phyloP scores from a whole-genome alignment of 1,140 invertebrate species.

The Monomorium pharaonis region DNA sequence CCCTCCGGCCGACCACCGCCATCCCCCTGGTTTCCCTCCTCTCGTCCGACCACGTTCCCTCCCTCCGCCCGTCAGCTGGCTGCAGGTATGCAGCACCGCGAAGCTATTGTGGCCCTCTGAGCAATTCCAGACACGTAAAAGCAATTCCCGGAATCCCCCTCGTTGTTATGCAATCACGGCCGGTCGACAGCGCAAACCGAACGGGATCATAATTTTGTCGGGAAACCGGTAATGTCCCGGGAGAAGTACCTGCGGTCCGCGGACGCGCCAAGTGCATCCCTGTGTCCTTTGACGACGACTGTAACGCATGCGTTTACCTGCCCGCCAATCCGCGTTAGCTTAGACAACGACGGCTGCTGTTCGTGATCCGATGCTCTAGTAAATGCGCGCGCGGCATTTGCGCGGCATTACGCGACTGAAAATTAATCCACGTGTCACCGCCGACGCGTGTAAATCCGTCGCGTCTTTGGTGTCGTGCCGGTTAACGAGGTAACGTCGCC shows the following conservation, averaged over 20 bases:
- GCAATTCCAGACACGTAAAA: slow-evolving; percentile 84
- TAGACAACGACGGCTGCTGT: too few relatives aligned
- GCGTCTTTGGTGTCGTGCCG: slow-evolving; percentile 37
- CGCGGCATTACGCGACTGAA: slow-evolving; percentile 1
- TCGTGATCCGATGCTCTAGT: slow-evolving; percentile 13
- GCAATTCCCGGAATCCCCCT: slow-evolving; percentile 83
- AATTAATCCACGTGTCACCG: slow-evolving; percentile 35
- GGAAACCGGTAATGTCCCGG: slow-evolving; percentile 61
- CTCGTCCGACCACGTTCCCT: neutral
- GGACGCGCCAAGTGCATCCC: slow-evolving; percentile 66
- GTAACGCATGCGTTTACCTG: slow-evolving; percentile 54
- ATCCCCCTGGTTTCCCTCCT: neutral
- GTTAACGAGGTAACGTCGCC: slow-evolving; percentile 34
- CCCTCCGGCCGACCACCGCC: slow-evolving; percentile 52
- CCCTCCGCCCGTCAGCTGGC: slow-evolving; percentile 29
- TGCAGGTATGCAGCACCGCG: slow-evolving; percentile 75
- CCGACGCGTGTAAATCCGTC: slow-evolving; percentile 23
- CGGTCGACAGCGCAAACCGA: slow-evolving; percentile 68
- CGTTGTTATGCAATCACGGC: slow-evolving; percentile 84
- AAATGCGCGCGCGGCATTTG: neutral
- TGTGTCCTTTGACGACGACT: slow-evolving; percentile 63
- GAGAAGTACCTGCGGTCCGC: slow-evolving; percentile 41
- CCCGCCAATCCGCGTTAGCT: neutral
- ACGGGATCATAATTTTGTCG: slow-evolving; percentile 79
- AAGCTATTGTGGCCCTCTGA: slow-evolving; percentile 75